Conservation (phyloP, 2,797 vertebrate genomes). For the Paedocypris micromegethes region DNA sequence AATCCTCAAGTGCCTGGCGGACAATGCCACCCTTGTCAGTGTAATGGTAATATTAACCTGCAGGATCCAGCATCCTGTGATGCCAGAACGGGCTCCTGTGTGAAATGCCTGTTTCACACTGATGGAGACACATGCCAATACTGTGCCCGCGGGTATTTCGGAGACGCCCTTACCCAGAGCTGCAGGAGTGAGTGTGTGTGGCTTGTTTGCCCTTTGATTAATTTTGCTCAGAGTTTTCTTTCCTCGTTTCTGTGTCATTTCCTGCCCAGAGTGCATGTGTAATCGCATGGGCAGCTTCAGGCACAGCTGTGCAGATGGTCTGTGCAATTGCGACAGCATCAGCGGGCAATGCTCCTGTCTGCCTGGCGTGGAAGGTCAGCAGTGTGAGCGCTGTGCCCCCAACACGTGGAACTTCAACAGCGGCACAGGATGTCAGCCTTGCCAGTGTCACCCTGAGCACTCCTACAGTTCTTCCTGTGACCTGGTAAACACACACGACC, state of each 20-base stretch:
- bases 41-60: slow-evolving; percentile 87
- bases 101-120: slow-evolving; percentile 85
- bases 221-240: too few species aligned
- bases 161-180: slow-evolving; percentile 79
- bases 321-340: slow-evolving; percentile 76
- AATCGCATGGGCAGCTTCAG: slow-evolving; percentile 69
- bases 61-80: slow-evolving; percentile 83
- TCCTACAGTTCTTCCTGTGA: slow-evolving; percentile 79
- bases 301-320: slow-evolving; percentile 68
- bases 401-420: slow-evolving; percentile 84
- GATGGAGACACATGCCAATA: slow-evolving; percentile 79
- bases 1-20: slow-evolving; percentile 78
- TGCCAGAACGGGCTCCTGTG: slow-evolving; percentile 71
- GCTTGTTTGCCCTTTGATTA: neutral
- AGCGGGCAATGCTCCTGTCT: slow-evolving; percentile 84
- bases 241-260: slow-evolving; percentile 17
- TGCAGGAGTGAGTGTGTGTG: slow-evolving; percentile 82
- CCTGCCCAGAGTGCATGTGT: slow-evolving; percentile 81
- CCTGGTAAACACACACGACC: slow-evolving; percentile 63
- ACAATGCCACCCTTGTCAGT: slow-evolving; percentile 78
- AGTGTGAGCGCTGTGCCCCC: slow-evolving; percentile 81
- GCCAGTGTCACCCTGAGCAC: slow-evolving; percentile 74
- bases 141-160: slow-evolving; percentile 84
- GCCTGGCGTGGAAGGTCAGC: slow-evolving; percentile 80
- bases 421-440: slow-evolving; percentile 76